Percentiles rank a stretch among this genome's conserved stretches.
phyloP scores from a whole-genome alignment of 1,140 invertebrate genomes.

The Drosophila albomicans region DNA sequence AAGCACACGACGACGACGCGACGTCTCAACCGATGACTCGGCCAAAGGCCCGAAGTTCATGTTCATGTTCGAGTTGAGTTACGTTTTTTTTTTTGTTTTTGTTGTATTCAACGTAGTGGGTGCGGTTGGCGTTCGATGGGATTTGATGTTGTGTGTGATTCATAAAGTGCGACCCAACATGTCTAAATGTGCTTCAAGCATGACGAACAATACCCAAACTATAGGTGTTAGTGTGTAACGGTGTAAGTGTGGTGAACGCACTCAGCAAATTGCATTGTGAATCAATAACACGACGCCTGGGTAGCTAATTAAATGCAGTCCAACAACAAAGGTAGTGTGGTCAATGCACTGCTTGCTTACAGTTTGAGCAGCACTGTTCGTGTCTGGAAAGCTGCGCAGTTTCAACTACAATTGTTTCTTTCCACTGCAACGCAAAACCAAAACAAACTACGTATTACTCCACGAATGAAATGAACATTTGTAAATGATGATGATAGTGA shows the following conservation, averaged over 20 bases:
- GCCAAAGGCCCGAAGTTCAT: slow-evolving; percentile 28
- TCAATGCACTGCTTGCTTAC: slow-evolving; percentile 56
- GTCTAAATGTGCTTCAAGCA: slow-evolving; percentile 54
- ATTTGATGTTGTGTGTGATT: slow-evolving; percentile 45
- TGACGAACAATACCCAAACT: slow-evolving; percentile 56
- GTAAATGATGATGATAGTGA: slow-evolving; percentile 26
- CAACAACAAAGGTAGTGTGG: slow-evolving; percentile 9
- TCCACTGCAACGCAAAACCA: slow-evolving; percentile 48
- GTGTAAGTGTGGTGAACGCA: background rate
- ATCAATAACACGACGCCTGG: slow-evolving; percentile 59
- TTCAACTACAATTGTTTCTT: slow-evolving; percentile 9
- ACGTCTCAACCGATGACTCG: slow-evolving; percentile 22
- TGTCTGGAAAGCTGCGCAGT: slow-evolving; percentile 16
- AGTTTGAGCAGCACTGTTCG: slow-evolving; percentile 27
- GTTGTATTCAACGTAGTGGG: slow-evolving; percentile 39
- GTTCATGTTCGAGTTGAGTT: slow-evolving; percentile 20
- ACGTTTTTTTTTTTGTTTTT: slow-evolving; percentile 4
- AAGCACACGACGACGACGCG: slow-evolving; percentile 33
- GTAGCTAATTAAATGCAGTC: slow-evolving; percentile 11
- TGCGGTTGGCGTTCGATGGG: slow-evolving; percentile 34
- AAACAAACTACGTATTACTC: slow-evolving; percentile 36
- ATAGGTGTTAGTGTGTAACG: slow-evolving; percentile 36
- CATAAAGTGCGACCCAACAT: slow-evolving; percentile 33
- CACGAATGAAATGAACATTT: slow-evolving; percentile 7
- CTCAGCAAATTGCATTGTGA: slow-evolving; percentile 29